Percentiles rank a stretch among this genome's conserved stretches.
These are phyloP conservation scores for Streblospio benedicti DNA, from an alignment of 1,140 invertebrate species.

Conservation along the genomic window DNA sequence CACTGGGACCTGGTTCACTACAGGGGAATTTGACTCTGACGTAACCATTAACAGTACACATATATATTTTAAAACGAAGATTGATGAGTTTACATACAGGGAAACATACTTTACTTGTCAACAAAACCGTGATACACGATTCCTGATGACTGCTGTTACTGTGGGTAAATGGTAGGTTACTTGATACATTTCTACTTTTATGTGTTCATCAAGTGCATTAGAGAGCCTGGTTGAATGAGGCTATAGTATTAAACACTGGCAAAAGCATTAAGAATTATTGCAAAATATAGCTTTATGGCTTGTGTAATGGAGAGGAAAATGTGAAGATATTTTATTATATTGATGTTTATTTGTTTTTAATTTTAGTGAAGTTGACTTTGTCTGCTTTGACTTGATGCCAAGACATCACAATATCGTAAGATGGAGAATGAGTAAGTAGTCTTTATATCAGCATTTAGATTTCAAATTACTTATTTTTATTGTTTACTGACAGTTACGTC, in stretches of 20 bases:
- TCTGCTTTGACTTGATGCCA: constrained; percentile 92
- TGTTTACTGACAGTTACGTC: neutral
- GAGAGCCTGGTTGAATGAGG: neutral
- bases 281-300: too few relatives aligned
- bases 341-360: constrained; percentile 20
- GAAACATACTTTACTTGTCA: constrained; percentile 89
- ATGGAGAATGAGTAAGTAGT: constrained; percentile 70
- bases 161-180: constrained; percentile 80
- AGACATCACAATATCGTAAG: constrained; percentile 91
- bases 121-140: constrained; percentile 70
- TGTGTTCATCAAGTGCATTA: neutral
- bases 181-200: too few relatives aligned
- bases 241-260: too few relatives aligned
- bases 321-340: neutral
- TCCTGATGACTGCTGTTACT: constrained; percentile 90
- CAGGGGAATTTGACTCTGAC: constrained; percentile 89
- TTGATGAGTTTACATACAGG: constrained; percentile 64
- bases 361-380: constrained; percentile 88
- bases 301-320: too few relatives aligned
- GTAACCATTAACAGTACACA: constrained; percentile 87
- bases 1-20: constrained; percentile 90
- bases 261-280: too few relatives aligned
- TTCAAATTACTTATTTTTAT: neutral
- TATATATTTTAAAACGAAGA: constrained; percentile 81
- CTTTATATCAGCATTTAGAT: neutral